Conservation (phyloP, 2,888 invertebrate genomes). For the Craniophora ligustri region DNA sequence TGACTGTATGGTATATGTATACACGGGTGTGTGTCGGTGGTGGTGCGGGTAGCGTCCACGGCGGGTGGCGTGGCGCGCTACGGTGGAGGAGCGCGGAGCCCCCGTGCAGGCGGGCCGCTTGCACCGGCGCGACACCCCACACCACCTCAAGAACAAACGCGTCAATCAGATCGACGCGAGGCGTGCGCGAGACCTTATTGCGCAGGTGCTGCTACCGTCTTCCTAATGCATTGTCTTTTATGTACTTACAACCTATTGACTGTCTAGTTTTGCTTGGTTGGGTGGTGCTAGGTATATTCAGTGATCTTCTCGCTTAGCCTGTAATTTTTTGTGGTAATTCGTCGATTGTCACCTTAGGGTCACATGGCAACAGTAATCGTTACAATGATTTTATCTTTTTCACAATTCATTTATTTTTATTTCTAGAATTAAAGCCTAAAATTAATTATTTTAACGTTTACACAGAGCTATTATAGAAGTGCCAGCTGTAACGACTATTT, state of each 20-base stretch:
- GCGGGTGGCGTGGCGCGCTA: conserved; percentile 88
- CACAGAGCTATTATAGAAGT: no score
- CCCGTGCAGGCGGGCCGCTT: conserved; percentile 86
- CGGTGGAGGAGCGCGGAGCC: conserved; percentile 75
- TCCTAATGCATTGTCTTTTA: conserved; percentile 41
- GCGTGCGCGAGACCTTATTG: conserved; percentile 81
- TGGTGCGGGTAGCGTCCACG: conserved; percentile 68
- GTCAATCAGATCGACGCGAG: conserved; percentile 89
- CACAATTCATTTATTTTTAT: no score
- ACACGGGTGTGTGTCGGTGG: conserved; percentile 60
- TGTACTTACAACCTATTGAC: conserved; percentile 27
- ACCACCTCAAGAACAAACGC: conserved; percentile 99
- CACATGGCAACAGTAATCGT: no score
- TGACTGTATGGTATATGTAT: conserved; percentile 46
- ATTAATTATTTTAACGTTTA: no score
- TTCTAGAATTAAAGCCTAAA: no score
- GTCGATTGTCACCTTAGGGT: no score
- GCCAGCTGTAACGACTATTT: no score
- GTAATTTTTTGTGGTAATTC: no score
- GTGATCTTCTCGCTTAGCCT: neutral
- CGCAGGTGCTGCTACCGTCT: conserved; percentile 75
- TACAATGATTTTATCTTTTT: no score
- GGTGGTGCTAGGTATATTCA: conserved; percentile 26
- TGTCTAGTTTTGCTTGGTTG: conserved; percentile 37
- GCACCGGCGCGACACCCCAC: conserved; percentile 98